phyloP scores from a whole-genome alignment of 1,140 invertebrate genomes.

The Anastrepha obliqua region DNA sequence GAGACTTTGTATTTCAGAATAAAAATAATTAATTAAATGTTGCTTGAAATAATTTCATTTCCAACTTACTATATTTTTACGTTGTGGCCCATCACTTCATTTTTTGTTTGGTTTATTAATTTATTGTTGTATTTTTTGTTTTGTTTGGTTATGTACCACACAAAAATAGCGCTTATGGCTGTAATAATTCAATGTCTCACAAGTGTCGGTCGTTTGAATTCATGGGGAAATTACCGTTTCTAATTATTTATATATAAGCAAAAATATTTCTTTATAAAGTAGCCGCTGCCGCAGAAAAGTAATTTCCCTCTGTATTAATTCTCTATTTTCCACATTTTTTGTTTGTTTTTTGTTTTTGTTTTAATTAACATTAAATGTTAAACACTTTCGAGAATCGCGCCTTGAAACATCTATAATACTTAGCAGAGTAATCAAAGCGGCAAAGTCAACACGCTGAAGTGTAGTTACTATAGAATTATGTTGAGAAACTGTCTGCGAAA shows the following conservation, averaged over 20 bases:
- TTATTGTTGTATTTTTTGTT: background rate
- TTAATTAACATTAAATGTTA: conserved; percentile 30
- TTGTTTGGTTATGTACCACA: background rate
- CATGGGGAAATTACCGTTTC: background rate
- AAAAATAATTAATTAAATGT: conserved; percentile 40
- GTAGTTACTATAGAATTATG: background rate
- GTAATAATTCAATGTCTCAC: background rate
- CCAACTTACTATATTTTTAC: background rate
- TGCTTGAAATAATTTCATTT: conserved; percentile 46
- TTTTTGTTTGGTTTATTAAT: background rate
- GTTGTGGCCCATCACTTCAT: background rate
- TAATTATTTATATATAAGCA: background rate
- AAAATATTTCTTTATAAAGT: background rate
- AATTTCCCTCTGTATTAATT: background rate
- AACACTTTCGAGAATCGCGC: background rate
- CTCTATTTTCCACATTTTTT: too few species aligned
- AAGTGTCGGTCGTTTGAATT: background rate
- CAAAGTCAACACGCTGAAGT: background rate
- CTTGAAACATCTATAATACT: background rate
- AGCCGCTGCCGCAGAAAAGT: background rate
- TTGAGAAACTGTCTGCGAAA: background rate
- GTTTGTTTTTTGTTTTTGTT: background rate
- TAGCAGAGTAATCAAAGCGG: background rate
- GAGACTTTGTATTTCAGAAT: background rate
- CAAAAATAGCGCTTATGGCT: background rate